These are phyloP conservation scores for Galaxias olidus DNA, from an alignment of 2,797 vertebrate species.

Conservation along the genomic window DNA sequence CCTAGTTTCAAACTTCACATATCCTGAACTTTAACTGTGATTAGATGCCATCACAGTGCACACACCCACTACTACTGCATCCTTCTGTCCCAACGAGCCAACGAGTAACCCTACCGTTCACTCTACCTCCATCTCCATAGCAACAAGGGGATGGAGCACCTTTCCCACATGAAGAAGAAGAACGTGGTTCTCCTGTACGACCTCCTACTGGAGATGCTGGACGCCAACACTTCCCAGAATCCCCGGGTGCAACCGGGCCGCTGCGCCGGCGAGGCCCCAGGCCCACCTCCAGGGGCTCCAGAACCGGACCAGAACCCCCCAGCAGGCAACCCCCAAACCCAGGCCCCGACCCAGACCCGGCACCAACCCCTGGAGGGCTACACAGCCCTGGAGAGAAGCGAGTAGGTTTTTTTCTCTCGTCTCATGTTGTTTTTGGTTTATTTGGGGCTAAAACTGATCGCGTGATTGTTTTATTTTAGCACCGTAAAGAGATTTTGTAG, in stretches of 20 bases:
- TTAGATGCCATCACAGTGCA: too few relatives aligned
- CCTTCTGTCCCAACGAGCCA: background rate
- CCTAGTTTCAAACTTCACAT: too few relatives aligned
- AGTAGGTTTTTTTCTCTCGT: conserved; percentile 30
- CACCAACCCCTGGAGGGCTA: conserved; percentile 30
- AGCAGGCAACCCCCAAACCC: background rate
- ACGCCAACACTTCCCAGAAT: conserved; percentile 82
- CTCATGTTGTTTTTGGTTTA: background rate
- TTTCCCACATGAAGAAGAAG: conserved; percentile 95
- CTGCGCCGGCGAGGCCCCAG: conserved; percentile 32
- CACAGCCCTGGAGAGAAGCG: conserved; percentile 21
- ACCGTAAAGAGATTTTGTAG: too few relatives aligned
- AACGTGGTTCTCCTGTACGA: conserved; percentile 94
- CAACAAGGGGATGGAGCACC: conserved; percentile 97
- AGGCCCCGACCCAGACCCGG: conserved; percentile 17
- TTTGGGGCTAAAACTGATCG: background rate
- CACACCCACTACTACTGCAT: too few relatives aligned
- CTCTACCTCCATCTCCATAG: conserved; percentile 59
- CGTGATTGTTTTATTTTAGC: too few relatives aligned
- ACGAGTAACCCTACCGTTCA: too few relatives aligned
- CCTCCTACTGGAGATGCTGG: conserved; percentile 95
- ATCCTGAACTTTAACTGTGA: too few relatives aligned
- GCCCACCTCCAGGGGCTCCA: conserved; percentile 38
- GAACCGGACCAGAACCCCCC: too few relatives aligned
- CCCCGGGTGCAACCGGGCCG: conserved; percentile 58